Percentiles rank a stretch among this genome's conserved stretches.
These are phyloP conservation scores for Mormyrus proboscirostris DNA, from an alignment of 2,797 vertebrate species.

Conservation along the genomic window DNA sequence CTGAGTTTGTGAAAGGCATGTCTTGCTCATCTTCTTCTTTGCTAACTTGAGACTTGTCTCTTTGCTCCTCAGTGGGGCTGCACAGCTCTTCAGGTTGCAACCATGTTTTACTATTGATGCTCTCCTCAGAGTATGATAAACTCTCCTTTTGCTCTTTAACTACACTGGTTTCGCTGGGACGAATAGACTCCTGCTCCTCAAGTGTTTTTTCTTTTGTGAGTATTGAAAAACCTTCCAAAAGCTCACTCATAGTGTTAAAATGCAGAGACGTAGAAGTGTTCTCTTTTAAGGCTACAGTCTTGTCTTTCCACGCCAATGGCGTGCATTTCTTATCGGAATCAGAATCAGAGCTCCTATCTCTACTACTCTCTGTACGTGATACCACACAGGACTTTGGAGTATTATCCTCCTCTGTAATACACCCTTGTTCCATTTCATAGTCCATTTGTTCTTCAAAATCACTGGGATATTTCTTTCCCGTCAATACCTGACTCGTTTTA, in stretches of 20 bases:
- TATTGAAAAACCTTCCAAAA: constrained; percentile 38
- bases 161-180: constrained; percentile 44
- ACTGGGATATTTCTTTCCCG: constrained; percentile 56
- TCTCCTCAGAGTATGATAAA: constrained; percentile 45
- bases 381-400: constrained; percentile 51
- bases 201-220: constrained; percentile 35
- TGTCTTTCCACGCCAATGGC: constrained; percentile 54
- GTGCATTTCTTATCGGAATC: constrained; percentile 58
- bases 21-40: constrained; percentile 40
- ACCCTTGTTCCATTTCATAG: constrained; percentile 57
- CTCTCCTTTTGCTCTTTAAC: constrained; percentile 42
- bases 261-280: constrained; percentile 59
- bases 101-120: constrained; percentile 50
- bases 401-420: constrained; percentile 51
- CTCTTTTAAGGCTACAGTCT: constrained; percentile 61
- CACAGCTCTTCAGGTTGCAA: constrained; percentile 44
- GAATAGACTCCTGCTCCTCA: constrained; percentile 44
- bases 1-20: constrained; percentile 62
- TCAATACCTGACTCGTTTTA: constrained; percentile 50
- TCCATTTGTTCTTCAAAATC: constrained; percentile 49
- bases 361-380: constrained; percentile 54
- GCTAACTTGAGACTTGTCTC: constrained; percentile 43
- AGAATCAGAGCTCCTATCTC: constrained; percentile 50
- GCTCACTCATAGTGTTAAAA: constrained; percentile 47
- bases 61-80: constrained; percentile 47